Evolutionary conservation across 2,888 invertebrate genomes (phyloP), one percentile per base, ranked within the genome.

Genomic region (Orchesella flavescens): DNA sequence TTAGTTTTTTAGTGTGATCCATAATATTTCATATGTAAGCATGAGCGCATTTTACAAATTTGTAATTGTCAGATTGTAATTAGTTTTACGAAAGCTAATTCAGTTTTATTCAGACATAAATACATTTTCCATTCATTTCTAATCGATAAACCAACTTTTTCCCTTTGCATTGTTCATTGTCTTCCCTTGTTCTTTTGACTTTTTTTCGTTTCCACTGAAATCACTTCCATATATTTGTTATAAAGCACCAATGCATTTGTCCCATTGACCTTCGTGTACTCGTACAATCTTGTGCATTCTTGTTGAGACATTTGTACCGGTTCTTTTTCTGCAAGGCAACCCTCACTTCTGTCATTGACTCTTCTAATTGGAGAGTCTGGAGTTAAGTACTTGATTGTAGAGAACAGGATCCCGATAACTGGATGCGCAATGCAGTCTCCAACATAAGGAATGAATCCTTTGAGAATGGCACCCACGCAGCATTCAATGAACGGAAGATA

Each of bases 201-300:
- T 43, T 44, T 5, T 10, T 9, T 17, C 55, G n/a, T n/a, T 1
- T 77, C 77, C 9, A 71, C 24, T n/a, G 78, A 69, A 10, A 80
- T 65, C 7, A 80, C 79, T 19, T 80, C 57, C 74, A 66, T 78
- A 44, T 83, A 66, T 13, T 66, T 78, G 24, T 83, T 71, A 46
- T 79, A 83, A 1, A 83, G n/a, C n/a, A n/a, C n/a, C n/a, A n/a
- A n/a, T n/a, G n/a, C n/a, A n/a, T n/a, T n/a, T n/a, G n/a, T n/a
- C 0, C 79, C 74, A 43, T 83, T 83, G 13, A 74, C 24, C 21
- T 83, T 83, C n/a, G 78, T 74, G 17, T 69, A 73, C 17, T 78
- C 74, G n/a, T 74, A 83, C 34, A 69, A 2, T 23, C 23, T 24
- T 0, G 61, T 74, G 21, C 83, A 23, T 83, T 63, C 24, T 49